Base-by-base conservation (phyloP, 2,888 invertebrate genomes). In the Pantelozetes paolii region DNA sequence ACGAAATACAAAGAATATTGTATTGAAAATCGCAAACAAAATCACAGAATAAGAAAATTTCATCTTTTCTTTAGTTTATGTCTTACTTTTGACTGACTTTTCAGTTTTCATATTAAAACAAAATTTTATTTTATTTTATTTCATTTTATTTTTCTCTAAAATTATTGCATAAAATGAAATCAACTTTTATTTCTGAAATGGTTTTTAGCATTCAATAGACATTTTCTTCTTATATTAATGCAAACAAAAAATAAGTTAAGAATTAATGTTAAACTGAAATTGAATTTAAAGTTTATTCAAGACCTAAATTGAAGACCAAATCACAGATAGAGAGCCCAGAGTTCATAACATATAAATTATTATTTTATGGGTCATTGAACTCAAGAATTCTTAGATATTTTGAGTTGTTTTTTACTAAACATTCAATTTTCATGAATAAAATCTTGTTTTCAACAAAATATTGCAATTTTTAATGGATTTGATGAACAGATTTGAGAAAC, bases 341-440 rank as follows among this genome's bases (percentile, higher is more conserved):
- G 57, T 26, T 59, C 57, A 59, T 28, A 59, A 59, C 57, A 28
- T 59, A 59, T 26, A 28, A 36, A 36, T 8, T 36, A 59, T 59
- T 59, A 59, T 26, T 59, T 59, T 28, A 59, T 30, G 28, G 57
- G 57, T 59, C 30, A 59, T 26, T 28, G 57, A 59, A 59, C 57
- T 15, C 45, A 45, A 45, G 9, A 45, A 11, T 45, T 45, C n/a
- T 11, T 45, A 36, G 36, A 8, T 36, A 36, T 36, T 36, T 3
- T 45, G 45, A 45, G n/a, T 45, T 45, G 45, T 45, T 45, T 45
- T n/a, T 15, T 15, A 45, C 13, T 9, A 18, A 45, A 45, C 45
- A 45, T 45, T 45, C 15, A n/a, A 6, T 45, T 45, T 15, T 15
- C 6, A 40, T 40, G 40, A 40, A 40, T 40, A 40, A 40, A 9